These are phyloP conservation scores for Tanypteryx hageni DNA, from an alignment of 2,888 invertebrate genomes.

Conservation along the genomic window DNA sequence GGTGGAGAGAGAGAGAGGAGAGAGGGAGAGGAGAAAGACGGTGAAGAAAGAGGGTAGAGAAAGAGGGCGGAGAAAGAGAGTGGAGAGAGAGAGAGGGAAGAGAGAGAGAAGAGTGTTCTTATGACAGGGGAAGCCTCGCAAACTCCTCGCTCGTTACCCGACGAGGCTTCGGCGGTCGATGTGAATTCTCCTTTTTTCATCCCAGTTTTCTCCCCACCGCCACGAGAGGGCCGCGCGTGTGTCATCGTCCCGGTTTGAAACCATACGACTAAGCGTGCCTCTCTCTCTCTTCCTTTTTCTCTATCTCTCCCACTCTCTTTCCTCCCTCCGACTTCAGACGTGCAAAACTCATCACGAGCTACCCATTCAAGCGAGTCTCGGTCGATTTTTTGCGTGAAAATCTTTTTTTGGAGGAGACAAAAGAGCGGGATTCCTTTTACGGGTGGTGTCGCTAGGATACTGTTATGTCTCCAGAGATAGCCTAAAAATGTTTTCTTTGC, in stretches of 20 bases:
- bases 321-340: too few species aligned
- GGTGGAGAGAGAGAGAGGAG: not conserved
- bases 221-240: not conserved
- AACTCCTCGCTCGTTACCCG: conserved; percentile 35
- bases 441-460: too few species aligned
- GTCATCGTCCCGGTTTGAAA: conserved; percentile 46
- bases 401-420: too few species aligned
- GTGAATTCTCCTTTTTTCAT: not conserved
- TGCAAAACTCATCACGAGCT: not conserved
- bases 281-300: too few species aligned
- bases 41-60: too few species aligned
- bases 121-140: conserved; percentile 25
- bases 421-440: too few species aligned
- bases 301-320: too few species aligned
- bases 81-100: not conserved
- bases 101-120: not conserved
- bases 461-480: too few species aligned
- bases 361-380: too few species aligned
- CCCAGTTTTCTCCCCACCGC: not conserved
- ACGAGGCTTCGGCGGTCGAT: conserved; percentile 53
- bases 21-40: not conserved
- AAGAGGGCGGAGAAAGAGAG: too few species aligned
- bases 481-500: too few species aligned
- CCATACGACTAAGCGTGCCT: not conserved
- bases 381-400: too few species aligned